Base-by-base conservation (phyloP, 2,888 invertebrate genomes). In the Cephus pulcher region DNA sequence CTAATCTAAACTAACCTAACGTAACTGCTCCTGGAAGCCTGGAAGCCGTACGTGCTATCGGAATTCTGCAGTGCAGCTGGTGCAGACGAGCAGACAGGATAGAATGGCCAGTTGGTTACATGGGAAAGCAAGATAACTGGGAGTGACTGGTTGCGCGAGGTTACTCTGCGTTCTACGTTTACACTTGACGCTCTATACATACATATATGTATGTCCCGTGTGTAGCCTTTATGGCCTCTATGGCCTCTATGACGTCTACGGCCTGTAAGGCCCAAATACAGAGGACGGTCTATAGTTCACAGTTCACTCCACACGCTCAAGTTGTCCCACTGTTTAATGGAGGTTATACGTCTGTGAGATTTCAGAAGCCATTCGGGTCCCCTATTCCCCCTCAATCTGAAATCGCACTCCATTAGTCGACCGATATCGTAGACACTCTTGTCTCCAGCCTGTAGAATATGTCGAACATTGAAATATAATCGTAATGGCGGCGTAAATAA, bases 91-190 rank as follows among this genome's bases (percentile, higher is more conserved):
- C 15, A 11, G 12, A 15, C 15, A 30, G 71, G 71, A 15, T 30
- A 30, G 32, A 30, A 71, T 30, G 32, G 71, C 15, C 30, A 32
- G 71, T 9, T 33, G 71, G 32, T 33, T 89, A 89, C 89, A 86
- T 89, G 89, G 89, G 86, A 85, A 88, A 87, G 86, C 87, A 86
- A 90, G 90, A 90, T 90, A 90, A 90, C 90, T 90, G 86, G 88
- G 83, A 87, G 85, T 85, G 89, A 89, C 90, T 87, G 87, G 89
- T 87, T 88, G 89, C 87, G 87, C 85, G 82, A 86, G 85, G 84
- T 83, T 81, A 80, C 80, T 84, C 83, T 82, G 82, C 80, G 82
- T 81, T 80, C 76, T 78, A 56, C 40, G 23, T 56, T 40, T 56
- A 23, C 40, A 56, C 40, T 56, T 56, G 40, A 23, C 40, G 40